A percentile compares a stretch with the other conserved stretches of the same genome.
phyloP scores from a whole-genome alignment of 2,797 vertebrate genomes.

The Iguana delicatissima region DNA sequence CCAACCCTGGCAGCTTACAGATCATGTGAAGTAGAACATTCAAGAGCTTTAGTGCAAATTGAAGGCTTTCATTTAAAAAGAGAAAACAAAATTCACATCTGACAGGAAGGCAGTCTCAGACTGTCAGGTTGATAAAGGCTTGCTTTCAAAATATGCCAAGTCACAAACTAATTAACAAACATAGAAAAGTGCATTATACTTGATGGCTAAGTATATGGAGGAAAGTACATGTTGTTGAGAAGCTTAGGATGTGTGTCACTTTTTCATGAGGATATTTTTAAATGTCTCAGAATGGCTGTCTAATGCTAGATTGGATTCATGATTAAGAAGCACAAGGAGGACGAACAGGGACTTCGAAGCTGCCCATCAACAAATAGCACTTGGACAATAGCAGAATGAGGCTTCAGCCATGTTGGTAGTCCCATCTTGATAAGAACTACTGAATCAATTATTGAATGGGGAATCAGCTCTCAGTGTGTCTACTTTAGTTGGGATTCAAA shows the following conservation, averaged over 20 bases:
- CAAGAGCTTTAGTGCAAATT: neutral
- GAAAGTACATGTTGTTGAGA: neutral
- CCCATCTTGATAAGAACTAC: no score
- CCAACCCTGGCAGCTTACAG: neutral
- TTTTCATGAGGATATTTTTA: neutral
- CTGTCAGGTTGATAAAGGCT: conserved; percentile 25
- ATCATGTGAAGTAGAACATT: neutral
- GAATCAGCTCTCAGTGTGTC: no score
- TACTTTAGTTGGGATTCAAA: no score
- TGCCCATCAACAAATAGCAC: no score
- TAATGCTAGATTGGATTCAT: neutral
- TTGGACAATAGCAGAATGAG: no score
- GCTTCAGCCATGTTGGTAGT: no score
- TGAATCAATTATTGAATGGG: no score
- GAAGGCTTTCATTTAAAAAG: conserved; percentile 11
- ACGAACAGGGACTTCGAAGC: no score
- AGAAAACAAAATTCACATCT: conserved; percentile 9
- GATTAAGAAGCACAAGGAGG: neutral
- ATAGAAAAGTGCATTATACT: neutral
- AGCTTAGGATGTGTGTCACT: neutral
- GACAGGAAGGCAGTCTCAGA: neutral
- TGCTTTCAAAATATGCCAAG: conserved; percentile 20
- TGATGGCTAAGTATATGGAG: neutral
- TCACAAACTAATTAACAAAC: conserved; percentile 5
- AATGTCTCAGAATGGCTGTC: neutral